Conservation (phyloP, 2,113 vertebrate genomes). For the Dipodomys merriami region DNA sequence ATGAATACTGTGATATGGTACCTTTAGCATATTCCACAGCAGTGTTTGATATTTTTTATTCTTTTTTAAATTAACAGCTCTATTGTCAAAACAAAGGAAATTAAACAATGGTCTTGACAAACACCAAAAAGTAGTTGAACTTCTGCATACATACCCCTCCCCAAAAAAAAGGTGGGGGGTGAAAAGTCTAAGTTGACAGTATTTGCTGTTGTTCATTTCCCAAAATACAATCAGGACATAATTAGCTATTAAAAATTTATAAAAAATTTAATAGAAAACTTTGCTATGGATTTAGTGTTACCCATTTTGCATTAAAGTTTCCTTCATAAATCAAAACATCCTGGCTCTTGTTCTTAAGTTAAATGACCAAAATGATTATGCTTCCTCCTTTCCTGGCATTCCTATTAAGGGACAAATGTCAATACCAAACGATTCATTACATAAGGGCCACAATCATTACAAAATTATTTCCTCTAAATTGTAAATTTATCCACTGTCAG, state of each 20-base stretch:
- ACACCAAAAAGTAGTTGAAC: slow-evolving; percentile 72
- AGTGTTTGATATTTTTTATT: slow-evolving; percentile 68
- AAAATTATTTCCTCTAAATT: slow-evolving; percentile 67
- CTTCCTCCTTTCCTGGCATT: slow-evolving; percentile 73
- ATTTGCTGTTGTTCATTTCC: slow-evolving; percentile 68
- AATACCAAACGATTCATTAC: slow-evolving; percentile 35
- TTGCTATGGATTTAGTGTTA: slow-evolving; percentile 74
- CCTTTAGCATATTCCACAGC: slow-evolving; percentile 84
- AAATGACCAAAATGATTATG: slow-evolving; percentile 51
- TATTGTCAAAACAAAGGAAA: slow-evolving; percentile 79
- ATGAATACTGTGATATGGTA: slow-evolving; percentile 78
- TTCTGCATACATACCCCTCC: slow-evolving; percentile 59
- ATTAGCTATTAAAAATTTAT: slow-evolving; percentile 71
- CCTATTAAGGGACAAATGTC: slow-evolving; percentile 57
- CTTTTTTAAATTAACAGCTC: slow-evolving; percentile 66
- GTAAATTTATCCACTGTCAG: slow-evolving; percentile 45
- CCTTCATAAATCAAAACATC: slow-evolving; percentile 69
- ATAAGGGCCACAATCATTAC: slow-evolving; percentile 67
- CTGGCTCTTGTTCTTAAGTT: slow-evolving; percentile 67
- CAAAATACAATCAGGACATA: slow-evolving; percentile 76
- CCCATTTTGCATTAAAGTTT: slow-evolving; percentile 71
- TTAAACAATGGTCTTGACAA: slow-evolving; percentile 81
- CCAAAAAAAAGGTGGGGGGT: slow-evolving; percentile 33
- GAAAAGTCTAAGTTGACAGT: slow-evolving; percentile 72
- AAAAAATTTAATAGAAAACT: slow-evolving; percentile 76